phyloP scores from a whole-genome alignment of 2,888 invertebrate genomes.

The Coelogynopora nodosa region DNA sequence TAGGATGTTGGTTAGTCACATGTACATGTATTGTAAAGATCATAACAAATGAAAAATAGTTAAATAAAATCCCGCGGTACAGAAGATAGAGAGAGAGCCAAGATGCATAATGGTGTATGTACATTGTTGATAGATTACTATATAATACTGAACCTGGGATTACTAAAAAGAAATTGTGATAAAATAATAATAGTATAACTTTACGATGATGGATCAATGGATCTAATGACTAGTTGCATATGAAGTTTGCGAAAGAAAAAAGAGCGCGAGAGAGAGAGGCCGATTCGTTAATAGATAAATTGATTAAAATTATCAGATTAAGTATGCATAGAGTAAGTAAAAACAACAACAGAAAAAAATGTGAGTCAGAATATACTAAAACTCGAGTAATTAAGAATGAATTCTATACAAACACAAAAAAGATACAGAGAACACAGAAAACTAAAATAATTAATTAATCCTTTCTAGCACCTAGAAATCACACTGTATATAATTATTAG shows the following conservation, averaged over 20 bases:
- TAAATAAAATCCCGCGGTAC: conserved; percentile 9
- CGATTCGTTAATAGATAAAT: conserved; percentile 9
- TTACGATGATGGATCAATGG: background rate
- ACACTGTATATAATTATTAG: background rate
- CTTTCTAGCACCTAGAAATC: conserved; percentile 22
- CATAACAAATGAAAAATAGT: conserved; percentile 23
- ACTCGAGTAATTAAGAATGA: background rate
- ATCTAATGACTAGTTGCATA: conserved; percentile 31
- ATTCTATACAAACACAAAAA: conserved; percentile 2
- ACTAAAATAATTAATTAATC: background rate
- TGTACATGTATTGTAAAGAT: conserved; percentile 31
- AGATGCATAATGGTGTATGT: conserved; percentile 12
- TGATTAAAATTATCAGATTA: background rate
- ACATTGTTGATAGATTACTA: background rate
- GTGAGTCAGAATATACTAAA: background rate
- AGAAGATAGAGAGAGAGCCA: background rate
- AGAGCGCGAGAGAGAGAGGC: background rate
- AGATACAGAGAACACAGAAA: background rate
- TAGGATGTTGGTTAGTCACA: background rate
- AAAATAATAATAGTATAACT: background rate
- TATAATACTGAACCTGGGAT: conserved; percentile 26
- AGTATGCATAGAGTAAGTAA: conserved; percentile 3
- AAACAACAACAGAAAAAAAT: conserved; percentile 2
- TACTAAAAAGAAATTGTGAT: background rate
- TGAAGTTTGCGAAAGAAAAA: background rate